A percentile compares a stretch with the other conserved stretches of the same genome.
Evolutionary conservation across 2,797 vertebrate genomes (phyloP).

Genomic region (Pseudocheirus occidentalis): DNA sequence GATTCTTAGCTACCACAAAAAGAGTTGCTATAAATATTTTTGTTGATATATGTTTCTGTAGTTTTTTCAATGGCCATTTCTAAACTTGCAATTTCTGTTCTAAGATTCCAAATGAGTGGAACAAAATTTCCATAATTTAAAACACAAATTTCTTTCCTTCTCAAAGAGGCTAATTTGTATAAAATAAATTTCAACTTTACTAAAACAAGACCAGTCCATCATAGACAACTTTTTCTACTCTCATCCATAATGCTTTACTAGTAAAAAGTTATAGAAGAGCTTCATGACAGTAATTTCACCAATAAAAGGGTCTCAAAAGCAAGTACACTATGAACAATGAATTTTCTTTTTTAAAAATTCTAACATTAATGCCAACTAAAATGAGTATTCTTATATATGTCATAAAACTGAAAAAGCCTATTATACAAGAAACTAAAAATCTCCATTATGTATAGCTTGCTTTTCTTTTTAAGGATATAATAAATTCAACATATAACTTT

Average conservation of each 20-base stretch:
- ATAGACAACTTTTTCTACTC: not conserved
- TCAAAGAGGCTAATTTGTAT: conserved; percentile 20
- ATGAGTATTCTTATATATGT: not conserved
- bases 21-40: not conserved
- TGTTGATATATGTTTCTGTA: not conserved
- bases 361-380: not conserved
- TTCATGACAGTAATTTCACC: conserved; percentile 31
- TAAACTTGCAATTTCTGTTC: conserved; percentile 29
- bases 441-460: not conserved
- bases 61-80: conserved; percentile 31
- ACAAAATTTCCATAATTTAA: conserved; percentile 43
- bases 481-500: not conserved
- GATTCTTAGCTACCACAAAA: not conserved
- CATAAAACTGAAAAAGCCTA: not conserved
- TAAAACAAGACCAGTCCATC: conserved; percentile 27
- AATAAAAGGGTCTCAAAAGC: not conserved
- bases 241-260: conserved; percentile 17
- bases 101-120: conserved; percentile 34
- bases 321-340: not conserved
- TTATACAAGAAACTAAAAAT: not conserved
- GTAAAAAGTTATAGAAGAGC: conserved; percentile 23
- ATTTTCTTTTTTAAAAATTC: not conserved
- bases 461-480: not conserved
- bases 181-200: conserved; percentile 18
- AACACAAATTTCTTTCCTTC: conserved; percentile 35